Evolutionary conservation across 2,113 vertebrate genomes (phyloP), one percentile per base, ranked within the genome.

Genomic region (Pseudorhombus dupliciocellatus): DNA sequence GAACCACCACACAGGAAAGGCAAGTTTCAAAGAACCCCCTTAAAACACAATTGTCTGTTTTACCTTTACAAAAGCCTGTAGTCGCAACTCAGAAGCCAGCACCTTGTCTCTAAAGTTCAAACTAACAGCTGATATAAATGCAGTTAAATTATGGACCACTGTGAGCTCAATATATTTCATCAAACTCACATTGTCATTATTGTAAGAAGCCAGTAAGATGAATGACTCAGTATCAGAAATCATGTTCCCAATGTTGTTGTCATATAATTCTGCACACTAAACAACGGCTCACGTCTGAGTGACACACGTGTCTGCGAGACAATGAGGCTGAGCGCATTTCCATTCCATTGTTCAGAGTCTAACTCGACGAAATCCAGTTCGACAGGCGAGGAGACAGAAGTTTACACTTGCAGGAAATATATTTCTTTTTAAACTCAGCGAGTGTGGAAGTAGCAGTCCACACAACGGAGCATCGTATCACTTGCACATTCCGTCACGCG

Each of bases 341-440:
- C 63, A 86, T 65, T 65, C 55, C 66, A 75, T 60, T 80, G 72
- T 85, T 84, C 61, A 59, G 76, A 15, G 24, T 63, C 44, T 56
- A 70, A 73, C 67, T 82, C 70, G 65, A 74, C 12, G 12, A 68
- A 78, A 80, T 75, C 59, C 67, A 73, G 60, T 26, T 50, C 67
- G 72, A 83, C 80, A 79, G 68, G 42, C 54, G 68, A 24, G 59
- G 37, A 73, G 37, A 73, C 68, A 63, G 26, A 70, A 79, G 70
- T 77, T 84, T 65, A 74, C 72, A 68, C 71, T 60, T 44, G 70
- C 48, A 74, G 21, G n/a, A n/a, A 31, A 48, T 66, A 60, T 14
- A 66, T 62, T 67, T 75, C 69, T 79, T 68, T 34, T 31, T n/a
- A 7, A 2, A 52, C 9, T 52, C 14, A 50, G 57, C 31, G 25